Evolutionary conservation across 2,113 vertebrate species (phyloP).

Genomic region (Ibidorhyncha struthersii): DNA sequence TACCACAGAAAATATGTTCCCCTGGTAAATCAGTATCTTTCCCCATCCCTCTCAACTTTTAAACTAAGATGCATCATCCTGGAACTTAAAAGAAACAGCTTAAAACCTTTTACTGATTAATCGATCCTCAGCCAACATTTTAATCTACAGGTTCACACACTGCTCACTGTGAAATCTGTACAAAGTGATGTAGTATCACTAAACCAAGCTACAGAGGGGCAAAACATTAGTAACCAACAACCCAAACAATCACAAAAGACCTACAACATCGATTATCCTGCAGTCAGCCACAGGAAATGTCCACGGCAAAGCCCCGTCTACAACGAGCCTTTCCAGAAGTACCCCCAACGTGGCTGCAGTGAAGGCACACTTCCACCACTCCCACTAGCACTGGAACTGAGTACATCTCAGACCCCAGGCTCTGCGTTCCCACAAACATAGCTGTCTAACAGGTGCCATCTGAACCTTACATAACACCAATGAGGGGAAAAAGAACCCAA

Average conservation of each 20-base stretch:
- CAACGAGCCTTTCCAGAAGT: not conserved
- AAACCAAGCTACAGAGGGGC: not conserved
- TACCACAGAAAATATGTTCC: not conserved
- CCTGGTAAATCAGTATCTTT: not conserved
- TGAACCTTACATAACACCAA: not conserved
- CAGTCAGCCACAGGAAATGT: not conserved
- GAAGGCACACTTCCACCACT: not conserved
- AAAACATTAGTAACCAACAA: not conserved
- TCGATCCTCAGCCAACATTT: not conserved
- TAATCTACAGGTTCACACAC: not conserved
- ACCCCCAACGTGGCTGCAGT: rapidly evolving
- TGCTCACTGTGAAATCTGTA: not conserved
- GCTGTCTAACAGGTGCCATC: not conserved
- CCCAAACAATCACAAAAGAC: not conserved
- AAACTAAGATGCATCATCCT: not conserved
- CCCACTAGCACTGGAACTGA: not conserved
- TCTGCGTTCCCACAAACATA: not conserved
- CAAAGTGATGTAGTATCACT: not conserved
- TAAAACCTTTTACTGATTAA: slow-evolving; percentile 28
- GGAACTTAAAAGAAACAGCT: slow-evolving; percentile 5
- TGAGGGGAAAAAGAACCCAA: rapidly evolving
- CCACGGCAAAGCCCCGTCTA: not conserved
- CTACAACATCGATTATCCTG: not conserved
- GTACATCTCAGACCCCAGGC: not conserved
- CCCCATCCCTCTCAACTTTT: not conserved